A percentile compares a stretch with the other conserved stretches of the same genome.
Evolutionary conservation across 2,797 vertebrate genomes (phyloP).

Genomic region (Balearica regulorum): DNA sequence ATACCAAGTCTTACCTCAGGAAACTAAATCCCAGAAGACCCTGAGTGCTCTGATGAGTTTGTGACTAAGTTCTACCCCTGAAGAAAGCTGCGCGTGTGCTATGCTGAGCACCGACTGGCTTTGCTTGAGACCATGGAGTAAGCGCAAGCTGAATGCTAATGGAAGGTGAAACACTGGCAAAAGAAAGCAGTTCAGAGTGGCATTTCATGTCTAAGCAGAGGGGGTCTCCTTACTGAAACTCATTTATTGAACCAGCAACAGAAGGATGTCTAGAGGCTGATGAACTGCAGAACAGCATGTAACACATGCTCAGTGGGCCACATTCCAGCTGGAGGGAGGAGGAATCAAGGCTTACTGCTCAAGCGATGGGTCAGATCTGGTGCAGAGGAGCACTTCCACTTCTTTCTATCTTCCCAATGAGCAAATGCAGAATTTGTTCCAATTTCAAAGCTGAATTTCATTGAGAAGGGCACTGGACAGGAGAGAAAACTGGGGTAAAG

Average conservation of each 20-base stretch:
- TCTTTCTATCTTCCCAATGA: neutral
- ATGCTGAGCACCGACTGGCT: accelerated
- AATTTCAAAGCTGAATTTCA: neutral
- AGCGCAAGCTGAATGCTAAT: neutral
- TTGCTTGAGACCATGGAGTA: neutral
- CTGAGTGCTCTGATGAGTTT: neutral
- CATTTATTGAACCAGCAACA: neutral
- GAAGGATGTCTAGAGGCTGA: neutral
- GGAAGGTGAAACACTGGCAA: neutral
- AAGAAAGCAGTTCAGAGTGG: neutral
- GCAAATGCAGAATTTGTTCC: neutral
- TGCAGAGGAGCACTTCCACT: neutral
- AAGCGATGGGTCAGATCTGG: neutral
- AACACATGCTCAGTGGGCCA: accelerated
- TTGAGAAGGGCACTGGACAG: neutral
- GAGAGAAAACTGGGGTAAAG: neutral
- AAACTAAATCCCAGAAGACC: neutral
- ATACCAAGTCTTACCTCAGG: neutral
- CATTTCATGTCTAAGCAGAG: neutral
- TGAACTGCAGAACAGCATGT: neutral
- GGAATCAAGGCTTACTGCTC: neutral
- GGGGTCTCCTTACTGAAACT: neutral
- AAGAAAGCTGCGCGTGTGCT: neutral
- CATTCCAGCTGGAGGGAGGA: neutral
- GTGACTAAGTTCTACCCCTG: neutral